Evolutionary conservation across 2,797 vertebrate species (phyloP), one percentile per base, ranked within the genome.

Genomic region (Micropoecilia bifurca): DNA sequence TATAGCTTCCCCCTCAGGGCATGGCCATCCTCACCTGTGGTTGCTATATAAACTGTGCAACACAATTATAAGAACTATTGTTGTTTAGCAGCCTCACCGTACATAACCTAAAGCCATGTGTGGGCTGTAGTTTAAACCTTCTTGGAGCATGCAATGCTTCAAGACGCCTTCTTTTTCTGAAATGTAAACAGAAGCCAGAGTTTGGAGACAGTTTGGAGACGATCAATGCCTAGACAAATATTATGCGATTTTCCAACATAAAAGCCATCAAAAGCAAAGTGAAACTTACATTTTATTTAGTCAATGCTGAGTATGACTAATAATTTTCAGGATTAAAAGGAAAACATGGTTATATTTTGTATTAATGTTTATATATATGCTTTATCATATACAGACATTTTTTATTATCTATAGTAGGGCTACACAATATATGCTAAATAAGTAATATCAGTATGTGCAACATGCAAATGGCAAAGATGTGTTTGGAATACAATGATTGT

Each of bases 51-150:
- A 89, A 93, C 88, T 88, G 87, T 85, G 86, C 79, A 92, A 91
- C 90, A 91, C 88, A 91, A 92, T 92, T 93, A 91, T 90, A 87
- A 81, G 47, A 80, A 50, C 86, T 85, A 91, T 93, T 93, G 91
- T 89, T 91, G 90, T 91, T 87, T 50, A 87, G 81, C 20, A 74
- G 79, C 77, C 75, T 84, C 6, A 8, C 48, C 33, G 75, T 86
- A 84, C 81, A 85, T 84, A 85, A 88, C 91, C 88, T 77, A 2
- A 74, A 74, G 90, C 76, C 71, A 78, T 43, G 39, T 83, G 83
- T 77, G 76, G 86, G 84, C 79, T 79, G 55, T 13, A n/a, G 33
- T 87, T 89, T 75, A 86, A 87, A 78, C 50, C 25, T 0, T 41
- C 61, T 80, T 4, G 25, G 30, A 2, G n/a, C 73, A 61, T 46